Conservation (phyloP, 92 coral and sea anemone genomes). For the Meandrina meandrites region DNA sequence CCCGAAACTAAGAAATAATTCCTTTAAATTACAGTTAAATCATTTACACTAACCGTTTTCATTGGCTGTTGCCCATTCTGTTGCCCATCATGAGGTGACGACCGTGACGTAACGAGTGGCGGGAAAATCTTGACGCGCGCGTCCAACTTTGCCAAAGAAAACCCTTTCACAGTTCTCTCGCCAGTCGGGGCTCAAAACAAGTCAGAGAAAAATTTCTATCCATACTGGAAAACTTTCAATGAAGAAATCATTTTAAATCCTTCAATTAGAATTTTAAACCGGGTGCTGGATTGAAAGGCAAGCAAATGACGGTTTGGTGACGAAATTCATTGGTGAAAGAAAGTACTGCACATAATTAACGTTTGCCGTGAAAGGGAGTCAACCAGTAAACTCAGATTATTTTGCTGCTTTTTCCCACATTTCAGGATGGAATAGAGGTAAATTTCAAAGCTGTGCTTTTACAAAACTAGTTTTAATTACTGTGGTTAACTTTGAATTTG, state of each 20-base stretch:
- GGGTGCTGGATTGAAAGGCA: background rate
- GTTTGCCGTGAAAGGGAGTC: background rate
- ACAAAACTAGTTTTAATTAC: background rate
- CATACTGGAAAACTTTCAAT: background rate
- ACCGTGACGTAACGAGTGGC: background rate
- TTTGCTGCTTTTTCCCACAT: background rate
- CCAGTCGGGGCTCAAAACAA: background rate
- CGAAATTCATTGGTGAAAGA: background rate
- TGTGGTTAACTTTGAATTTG: too few relatives aligned
- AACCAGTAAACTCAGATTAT: background rate
- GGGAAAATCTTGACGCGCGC: conserved; percentile 4
- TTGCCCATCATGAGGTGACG: background rate
- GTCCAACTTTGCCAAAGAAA: background rate
- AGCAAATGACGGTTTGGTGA: background rate
- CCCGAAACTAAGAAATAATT: background rate
- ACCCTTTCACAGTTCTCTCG: background rate
- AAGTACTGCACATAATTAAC: too few relatives aligned
- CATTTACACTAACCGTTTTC: too few relatives aligned
- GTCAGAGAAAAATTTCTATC: background rate
- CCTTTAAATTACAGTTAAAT: too few relatives aligned
- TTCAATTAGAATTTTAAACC: background rate
- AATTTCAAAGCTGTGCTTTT: background rate
- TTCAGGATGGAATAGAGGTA: background rate
- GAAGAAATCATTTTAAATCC: background rate
- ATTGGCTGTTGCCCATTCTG: background rate